Evolutionary conservation across 2,888 invertebrate genomes (phyloP), one percentile per base, ranked within the genome.

Genomic region (Sussaba pulchella): DNA sequence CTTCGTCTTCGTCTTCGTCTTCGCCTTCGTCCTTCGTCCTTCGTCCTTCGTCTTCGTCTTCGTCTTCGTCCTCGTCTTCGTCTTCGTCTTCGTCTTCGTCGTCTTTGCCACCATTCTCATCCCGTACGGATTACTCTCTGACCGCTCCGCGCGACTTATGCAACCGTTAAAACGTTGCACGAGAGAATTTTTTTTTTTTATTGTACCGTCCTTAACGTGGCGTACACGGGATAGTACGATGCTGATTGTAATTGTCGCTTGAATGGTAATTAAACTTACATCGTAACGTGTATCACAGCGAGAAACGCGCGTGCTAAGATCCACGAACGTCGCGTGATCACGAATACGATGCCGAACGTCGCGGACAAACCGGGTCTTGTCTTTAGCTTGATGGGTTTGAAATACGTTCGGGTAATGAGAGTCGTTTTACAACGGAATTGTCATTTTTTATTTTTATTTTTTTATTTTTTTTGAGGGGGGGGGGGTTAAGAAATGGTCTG

Each of bases 161-260:
- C 81, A 81, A 81, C 64, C 54, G 14, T 59, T 54, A 73, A 64
- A 73, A 54, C 31, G 73, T n/a, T n/a, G 31, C 73, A 78, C 77
- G 73, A 69, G 41, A 81, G 2, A 5, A 5, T 31, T 31, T 31
- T 31, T 31, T 5, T 31, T 81, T 77, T 81, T 78, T 70, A 80
- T 54, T 31, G 4, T 24, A 43, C 43, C 24, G 26, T 57, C 26
- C 70, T 45, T 26, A 17, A 50, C 59, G 43, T 26, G 17, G 57
- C 36, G 26, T 17, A 54, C 6, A 52, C 47, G 45, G 57, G 57
- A 45, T 47, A 52, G 57, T 39, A 36, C 79, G 36, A 64, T 70
- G 83, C 82, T 86, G 86, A 88, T 88, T 88, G 82, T 88, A 87
- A 87, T 88, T 87, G 85, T 84, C 85, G 78, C 78, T 85, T 82